phyloP scores from a whole-genome alignment of 2,797 vertebrate species.

The Syndactyla subalaris region DNA sequence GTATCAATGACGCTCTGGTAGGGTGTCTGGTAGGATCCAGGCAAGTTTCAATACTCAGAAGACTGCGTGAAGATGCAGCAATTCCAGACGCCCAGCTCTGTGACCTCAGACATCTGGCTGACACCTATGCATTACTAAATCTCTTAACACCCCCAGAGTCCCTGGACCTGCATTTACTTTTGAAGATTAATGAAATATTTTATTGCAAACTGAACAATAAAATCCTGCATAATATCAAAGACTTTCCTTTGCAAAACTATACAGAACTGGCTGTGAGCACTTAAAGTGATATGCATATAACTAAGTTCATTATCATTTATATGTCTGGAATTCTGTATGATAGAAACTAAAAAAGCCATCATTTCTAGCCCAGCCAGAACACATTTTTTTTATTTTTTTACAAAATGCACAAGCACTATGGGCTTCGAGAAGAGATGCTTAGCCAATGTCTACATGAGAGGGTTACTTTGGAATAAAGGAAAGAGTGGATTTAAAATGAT shows the following conservation, averaged over 20 bases:
- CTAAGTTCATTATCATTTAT: not conserved
- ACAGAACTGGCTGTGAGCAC: not conserved
- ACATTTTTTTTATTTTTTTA: not conserved
- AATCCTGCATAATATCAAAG: not conserved
- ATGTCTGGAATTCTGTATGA: not conserved
- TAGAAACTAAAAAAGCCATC: not conserved
- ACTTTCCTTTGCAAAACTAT: not conserved
- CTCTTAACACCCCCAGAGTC: not conserved
- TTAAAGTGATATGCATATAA: not conserved
- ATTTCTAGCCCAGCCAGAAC: not conserved
- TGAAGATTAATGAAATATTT: not conserved
- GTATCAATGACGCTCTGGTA: fast-evolving
- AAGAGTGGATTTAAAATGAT: conserved; percentile 9
- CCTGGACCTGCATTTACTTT: not conserved
- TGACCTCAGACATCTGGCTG: not conserved
- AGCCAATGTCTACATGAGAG: not conserved
- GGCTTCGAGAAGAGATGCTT: not conserved
- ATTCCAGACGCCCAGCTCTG: not conserved
- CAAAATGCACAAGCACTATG: not conserved
- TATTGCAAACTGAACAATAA: not conserved
- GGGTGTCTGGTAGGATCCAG: not conserved
- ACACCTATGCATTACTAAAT: not conserved
- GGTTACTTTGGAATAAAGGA: conserved; percentile 36
- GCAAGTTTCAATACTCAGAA: not conserved
- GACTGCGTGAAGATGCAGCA: not conserved